phyloP scores from a whole-genome alignment of 2,113 vertebrate species.

The Calyptommatus sinebrachiatus region DNA sequence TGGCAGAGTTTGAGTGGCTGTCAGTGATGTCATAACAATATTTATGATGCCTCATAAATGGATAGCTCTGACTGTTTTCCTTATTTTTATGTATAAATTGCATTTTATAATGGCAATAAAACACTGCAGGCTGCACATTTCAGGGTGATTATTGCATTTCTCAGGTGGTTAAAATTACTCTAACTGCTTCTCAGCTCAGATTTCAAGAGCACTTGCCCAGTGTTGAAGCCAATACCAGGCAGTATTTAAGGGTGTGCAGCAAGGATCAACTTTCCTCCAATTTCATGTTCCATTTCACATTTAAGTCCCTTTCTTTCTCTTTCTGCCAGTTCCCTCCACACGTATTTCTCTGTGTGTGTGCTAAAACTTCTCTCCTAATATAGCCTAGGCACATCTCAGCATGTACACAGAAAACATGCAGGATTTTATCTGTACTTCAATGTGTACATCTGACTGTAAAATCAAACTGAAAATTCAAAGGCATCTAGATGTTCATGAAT shows the following conservation, averaged over 20 bases:
- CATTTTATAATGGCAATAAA: slow-evolving; percentile 71
- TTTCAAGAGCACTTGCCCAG: slow-evolving; percentile 66
- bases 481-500: not conserved
- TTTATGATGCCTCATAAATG: slow-evolving; percentile 72
- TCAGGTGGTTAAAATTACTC: slow-evolving; percentile 71
- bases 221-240: slow-evolving; percentile 58
- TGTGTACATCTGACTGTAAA: no score
- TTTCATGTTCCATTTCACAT: slow-evolving; percentile 13
- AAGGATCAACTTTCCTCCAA: not conserved
- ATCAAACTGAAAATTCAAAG: not conserved
- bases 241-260: slow-evolving; percentile 42
- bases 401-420: not conserved
- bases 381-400: not conserved
- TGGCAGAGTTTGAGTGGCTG: slow-evolving; percentile 64
- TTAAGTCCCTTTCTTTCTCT: not conserved
- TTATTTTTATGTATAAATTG: slow-evolving; percentile 70
- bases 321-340: not conserved
- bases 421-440: no score
- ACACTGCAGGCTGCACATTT: slow-evolving; percentile 66
- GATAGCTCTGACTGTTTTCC: slow-evolving; percentile 65
- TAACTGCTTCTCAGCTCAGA: slow-evolving; percentile 69
- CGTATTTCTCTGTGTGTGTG: not conserved
- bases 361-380: not conserved
- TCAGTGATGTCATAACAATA: slow-evolving; percentile 70
- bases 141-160: slow-evolving; percentile 68